These are phyloP conservation scores for Eupeodes corollae DNA, from an alignment of 1,140 invertebrate genomes.

Conservation along the genomic window DNA sequence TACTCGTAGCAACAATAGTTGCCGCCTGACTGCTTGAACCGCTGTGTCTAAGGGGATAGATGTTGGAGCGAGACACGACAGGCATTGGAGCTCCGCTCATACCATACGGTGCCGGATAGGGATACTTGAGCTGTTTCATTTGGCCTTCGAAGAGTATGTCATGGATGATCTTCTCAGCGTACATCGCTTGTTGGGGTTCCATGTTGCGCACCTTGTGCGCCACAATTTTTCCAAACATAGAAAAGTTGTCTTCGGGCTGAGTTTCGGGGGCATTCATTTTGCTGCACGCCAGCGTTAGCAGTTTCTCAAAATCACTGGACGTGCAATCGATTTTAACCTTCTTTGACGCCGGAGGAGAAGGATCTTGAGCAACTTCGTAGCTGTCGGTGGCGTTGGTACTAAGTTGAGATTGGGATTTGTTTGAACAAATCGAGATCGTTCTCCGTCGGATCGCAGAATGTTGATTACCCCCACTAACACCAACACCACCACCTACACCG, in stretches of 20 bases:
- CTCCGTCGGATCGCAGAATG: neutral
- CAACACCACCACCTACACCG: no score
- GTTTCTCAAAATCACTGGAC: slow-evolving; percentile 25
- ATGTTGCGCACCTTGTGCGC: slow-evolving; percentile 37
- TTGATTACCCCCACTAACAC: neutral
- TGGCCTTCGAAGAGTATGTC: slow-evolving; percentile 39
- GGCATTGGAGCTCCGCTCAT: no score
- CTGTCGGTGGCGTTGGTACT: neutral
- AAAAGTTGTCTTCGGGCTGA: slow-evolving; percentile 31
- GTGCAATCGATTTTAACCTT: slow-evolving; percentile 20
- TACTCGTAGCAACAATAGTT: no score
- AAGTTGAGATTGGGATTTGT: neutral
- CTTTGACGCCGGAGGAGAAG: neutral
- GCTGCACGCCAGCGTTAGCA: slow-evolving; percentile 24
- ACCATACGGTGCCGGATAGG: no score
- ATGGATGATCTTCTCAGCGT: slow-evolving; percentile 37
- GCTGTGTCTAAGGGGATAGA: no score
- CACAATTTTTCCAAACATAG: slow-evolving; percentile 37
- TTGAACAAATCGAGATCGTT: neutral
- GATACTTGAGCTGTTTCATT: slow-evolving; percentile 23
- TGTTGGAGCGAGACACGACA: no score
- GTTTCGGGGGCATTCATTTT: slow-evolving; percentile 14
- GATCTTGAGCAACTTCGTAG: neutral
- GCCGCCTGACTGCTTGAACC: no score
- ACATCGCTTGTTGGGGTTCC: slow-evolving; percentile 32